Evolutionary conservation across 53 echinoderm and acorn worm species (phyloP).

Genomic region (Zoroaster sp.): DNA sequence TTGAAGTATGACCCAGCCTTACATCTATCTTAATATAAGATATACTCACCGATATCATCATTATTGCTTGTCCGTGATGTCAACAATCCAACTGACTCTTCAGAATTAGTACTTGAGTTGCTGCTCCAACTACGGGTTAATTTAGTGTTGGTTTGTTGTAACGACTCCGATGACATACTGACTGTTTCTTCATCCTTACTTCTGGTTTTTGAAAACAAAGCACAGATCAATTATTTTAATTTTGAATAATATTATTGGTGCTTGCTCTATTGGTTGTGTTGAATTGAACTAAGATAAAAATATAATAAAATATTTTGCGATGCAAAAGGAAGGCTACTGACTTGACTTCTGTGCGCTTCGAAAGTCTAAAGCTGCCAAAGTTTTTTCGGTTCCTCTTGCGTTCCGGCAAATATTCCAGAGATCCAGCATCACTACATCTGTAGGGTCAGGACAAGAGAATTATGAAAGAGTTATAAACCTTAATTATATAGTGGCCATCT

Average conservation of each 20-base stretch:
- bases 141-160: background rate
- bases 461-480: too few species aligned
- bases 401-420: slow-evolving; percentile 32
- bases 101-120: background rate
- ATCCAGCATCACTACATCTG: background rate
- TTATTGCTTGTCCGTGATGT: background rate
- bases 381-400: background rate
- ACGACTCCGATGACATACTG: slow-evolving; percentile 3
- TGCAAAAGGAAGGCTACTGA: background rate
- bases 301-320: too few species aligned
- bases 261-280: background rate
- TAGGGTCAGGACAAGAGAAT: background rate
- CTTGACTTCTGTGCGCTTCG: slow-evolving; percentile 15
- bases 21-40: too few species aligned
- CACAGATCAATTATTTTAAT: background rate
- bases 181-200: slow-evolving; percentile 19
- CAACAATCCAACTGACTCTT: background rate
- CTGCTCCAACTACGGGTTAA: background rate
- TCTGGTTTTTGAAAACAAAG: background rate
- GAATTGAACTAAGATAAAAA: too few species aligned
- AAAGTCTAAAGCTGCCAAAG: slow-evolving; percentile 11
- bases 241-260: background rate
- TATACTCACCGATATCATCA: background rate
- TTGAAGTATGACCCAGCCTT: too few species aligned
- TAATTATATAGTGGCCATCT: too few species aligned